Conservation (phyloP, 2,888 invertebrate genomes). For the Cryptus armator region DNA sequence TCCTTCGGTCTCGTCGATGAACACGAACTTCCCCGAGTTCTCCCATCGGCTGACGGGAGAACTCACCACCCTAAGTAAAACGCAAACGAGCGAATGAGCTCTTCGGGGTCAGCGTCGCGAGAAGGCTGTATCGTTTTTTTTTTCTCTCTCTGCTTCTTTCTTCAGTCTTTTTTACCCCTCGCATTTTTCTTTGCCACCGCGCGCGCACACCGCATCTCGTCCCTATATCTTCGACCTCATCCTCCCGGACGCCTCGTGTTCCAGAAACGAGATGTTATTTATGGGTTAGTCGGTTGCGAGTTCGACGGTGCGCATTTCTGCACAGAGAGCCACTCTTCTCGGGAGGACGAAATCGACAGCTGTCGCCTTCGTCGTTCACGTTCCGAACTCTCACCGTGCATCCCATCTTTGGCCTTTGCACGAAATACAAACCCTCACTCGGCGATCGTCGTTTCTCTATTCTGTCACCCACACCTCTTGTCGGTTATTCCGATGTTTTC, state of each 20-base stretch:
- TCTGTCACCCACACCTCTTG: background rate
- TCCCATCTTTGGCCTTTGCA: conserved; percentile 16
- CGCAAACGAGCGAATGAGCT: conserved; percentile 5
- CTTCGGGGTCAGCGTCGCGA: background rate
- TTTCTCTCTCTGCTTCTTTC: background rate
- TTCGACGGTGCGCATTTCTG: conserved; percentile 74
- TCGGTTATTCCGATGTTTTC: background rate
- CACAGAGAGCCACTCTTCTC: conserved; percentile 27
- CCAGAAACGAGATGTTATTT: conserved; percentile 80
- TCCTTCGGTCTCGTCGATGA: conserved; percentile 74
- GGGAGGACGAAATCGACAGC: conserved; percentile 80
- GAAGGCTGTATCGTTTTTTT: conserved; percentile 18
- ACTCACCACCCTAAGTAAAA: background rate
- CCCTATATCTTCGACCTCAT: conserved; percentile 45
- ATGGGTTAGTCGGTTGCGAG: conserved; percentile 78
- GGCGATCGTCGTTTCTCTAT: conserved; percentile 40
- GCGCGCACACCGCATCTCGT: conserved; percentile 17
- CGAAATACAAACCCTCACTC: background rate
- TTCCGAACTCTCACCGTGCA: conserved; percentile 41
- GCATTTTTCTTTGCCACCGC: conserved; percentile 12
- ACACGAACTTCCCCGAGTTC: conserved; percentile 74
- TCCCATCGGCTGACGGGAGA: background rate
- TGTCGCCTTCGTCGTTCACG: conserved; percentile 76
- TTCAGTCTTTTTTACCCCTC: conserved; percentile 1
- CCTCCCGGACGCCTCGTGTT: conserved; percentile 57